These are phyloP conservation scores for Myopa testacea DNA, from an alignment of 2,888 invertebrate genomes.

Conservation along the genomic window DNA sequence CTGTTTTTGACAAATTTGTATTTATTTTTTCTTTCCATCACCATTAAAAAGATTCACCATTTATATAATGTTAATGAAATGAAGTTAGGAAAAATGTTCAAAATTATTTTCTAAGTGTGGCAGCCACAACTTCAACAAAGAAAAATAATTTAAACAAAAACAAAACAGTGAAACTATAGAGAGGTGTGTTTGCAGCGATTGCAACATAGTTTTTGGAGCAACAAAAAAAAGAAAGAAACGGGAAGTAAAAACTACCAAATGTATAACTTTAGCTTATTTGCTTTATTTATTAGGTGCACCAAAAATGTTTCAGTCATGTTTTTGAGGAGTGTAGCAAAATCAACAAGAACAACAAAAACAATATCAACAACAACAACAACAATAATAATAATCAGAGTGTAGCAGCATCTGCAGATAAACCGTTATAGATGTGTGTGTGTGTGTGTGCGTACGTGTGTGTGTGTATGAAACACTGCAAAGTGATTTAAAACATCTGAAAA, in stretches of 20 bases:
- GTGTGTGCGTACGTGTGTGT: background rate
- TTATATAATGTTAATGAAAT: no score
- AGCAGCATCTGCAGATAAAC: background rate
- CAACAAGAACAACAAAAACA: background rate
- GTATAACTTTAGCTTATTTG: background rate
- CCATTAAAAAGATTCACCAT: no score
- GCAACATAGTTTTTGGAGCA: slow-evolving; percentile 8
- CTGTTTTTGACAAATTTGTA: no score
- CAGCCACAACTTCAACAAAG: background rate
- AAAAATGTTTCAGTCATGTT: background rate
- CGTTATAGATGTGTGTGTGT: background rate
- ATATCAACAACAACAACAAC: slow-evolving; percentile 1
- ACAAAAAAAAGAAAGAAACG: background rate
- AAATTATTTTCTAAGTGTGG: background rate
- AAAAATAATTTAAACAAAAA: background rate
- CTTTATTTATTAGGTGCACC: background rate
- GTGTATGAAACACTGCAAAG: slow-evolving; percentile 3
- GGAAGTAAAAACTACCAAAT: background rate
- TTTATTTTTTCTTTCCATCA: no score
- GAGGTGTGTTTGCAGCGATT: background rate
- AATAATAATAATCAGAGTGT: background rate
- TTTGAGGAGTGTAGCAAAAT: slow-evolving; percentile 1
- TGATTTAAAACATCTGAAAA: slow-evolving; percentile 4
- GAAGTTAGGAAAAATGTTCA: no score
- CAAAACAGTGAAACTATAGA: background rate